Base-by-base conservation (phyloP, 2,888 invertebrate genomes). In the Acanthacorydalis orientalis region DNA sequence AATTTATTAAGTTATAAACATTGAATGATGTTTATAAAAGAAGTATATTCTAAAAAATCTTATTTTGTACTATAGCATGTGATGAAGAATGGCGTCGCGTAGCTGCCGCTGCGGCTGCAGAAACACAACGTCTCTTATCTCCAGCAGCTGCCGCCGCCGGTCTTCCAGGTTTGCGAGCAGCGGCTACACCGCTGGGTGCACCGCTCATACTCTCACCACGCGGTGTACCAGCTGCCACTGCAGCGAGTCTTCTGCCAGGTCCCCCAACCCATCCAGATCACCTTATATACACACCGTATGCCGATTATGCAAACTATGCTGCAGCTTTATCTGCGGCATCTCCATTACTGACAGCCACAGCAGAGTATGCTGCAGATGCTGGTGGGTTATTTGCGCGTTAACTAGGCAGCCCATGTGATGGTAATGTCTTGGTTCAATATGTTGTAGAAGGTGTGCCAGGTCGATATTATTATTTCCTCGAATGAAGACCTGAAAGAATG, bases 321-420 rank as follows among this genome's bases (percentile, higher is more conserved):
- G 85, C 87, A 33, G 87, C 90, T 51, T 73, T 89, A 59, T 74
- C 74, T 50, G 78, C 78, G 49, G 78, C 78, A 58, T 85, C 85
- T 59, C 88, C 87, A 54, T 75, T 87, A 57, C 79, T 86, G 65
- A 79, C 85, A 55, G 77, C 70, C 57, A 83, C 87, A 68, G 87
- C 88, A 74, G 81, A 83, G 57, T 72, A 77, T 56, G 83, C 89
- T 64, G 90, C 90, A 74, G 88, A 90, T 79, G 83, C 88, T 78
- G 91, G 91, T 91, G 90, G 89, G 91, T 84, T 83, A 70, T 84
- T 83, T 76, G 82, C 82, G 71, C 81, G 82, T 75, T 83, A 78
- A 82, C 56, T 59, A 47, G 51, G 31, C 31, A 12, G 15, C 37
- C 15, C 35, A 16, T 23, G 15, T 15, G 35, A 43, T 43, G 31